Conservation (phyloP, 2,797 vertebrate species). For the Myotis pilosus region DNA sequence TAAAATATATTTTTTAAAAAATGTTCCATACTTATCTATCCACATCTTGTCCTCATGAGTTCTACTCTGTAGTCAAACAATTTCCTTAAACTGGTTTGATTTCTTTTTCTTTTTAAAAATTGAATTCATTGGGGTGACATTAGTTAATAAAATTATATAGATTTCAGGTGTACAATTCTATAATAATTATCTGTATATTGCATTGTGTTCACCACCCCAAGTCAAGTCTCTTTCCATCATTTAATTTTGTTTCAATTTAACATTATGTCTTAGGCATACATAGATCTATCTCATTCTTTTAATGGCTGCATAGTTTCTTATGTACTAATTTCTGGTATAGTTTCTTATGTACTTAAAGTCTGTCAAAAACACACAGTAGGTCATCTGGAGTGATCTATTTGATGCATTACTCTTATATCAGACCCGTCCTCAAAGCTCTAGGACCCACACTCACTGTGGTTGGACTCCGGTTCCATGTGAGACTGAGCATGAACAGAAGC, state of each 20-base stretch:
- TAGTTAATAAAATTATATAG: too few species aligned
- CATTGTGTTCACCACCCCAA: too few species aligned
- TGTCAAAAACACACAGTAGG: neutral
- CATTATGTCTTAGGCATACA: neutral
- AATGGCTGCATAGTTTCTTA: neutral
- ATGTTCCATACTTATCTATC: neutral
- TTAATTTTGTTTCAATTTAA: neutral
- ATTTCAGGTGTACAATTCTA: too few species aligned
- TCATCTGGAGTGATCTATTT: neutral
- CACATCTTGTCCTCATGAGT: neutral
- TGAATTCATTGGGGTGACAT: too few species aligned
- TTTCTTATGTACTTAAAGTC: neutral
- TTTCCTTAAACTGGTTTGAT: neutral
- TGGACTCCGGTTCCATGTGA: too few species aligned
- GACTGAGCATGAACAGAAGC: too few species aligned
- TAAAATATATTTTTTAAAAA: neutral
- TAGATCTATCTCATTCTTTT: neutral
- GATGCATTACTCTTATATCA: too few species aligned
- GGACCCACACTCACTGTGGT: too few species aligned
- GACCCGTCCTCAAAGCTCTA: too few species aligned
- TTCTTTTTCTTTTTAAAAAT: neutral
- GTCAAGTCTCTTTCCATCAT: neutral
- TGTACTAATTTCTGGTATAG: neutral
- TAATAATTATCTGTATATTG: too few species aligned
- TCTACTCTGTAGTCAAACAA: neutral